Base-by-base conservation (phyloP, 1,140 invertebrate species). In the Caenorhabditis remanei region DNA sequence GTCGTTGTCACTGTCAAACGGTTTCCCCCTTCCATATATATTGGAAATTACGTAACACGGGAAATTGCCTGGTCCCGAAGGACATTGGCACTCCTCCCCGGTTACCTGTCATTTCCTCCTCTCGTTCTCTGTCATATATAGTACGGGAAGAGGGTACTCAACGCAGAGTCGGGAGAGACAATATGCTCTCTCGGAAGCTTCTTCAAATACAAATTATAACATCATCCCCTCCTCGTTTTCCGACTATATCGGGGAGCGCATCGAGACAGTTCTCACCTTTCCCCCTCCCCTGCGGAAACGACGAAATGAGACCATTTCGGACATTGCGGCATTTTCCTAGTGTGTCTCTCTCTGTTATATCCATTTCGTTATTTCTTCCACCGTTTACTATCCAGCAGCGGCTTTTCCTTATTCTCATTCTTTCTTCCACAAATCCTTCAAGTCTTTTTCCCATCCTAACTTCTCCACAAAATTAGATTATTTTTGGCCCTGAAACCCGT, bases 121-220 rank as follows among this genome's bases (percentile, higher is more conserved):
- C 24, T 65, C 61, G 3, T 40, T 65, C 32, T 65, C 21, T 41
- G 8, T 65, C 24, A 24, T 40, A 40, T 40, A 11, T 65, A 32
- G 11, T 65, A n/a, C 32, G 32, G 32, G 32, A 32, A 32, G 32
- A 32, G 32, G 32, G 32, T 32, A 32, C 32, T 32, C 32, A 32
- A 32, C 32, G 32, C 32, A n/a, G 32, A 32, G 2, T 32, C 32
- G 32, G 32, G 32, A n/a, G 32, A 32, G 32, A 32, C 32, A 32
- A 16, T 50, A 50, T 50, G 50, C n/a, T 46, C 65, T 32, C 16
- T 4, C 11, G 2, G 40, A n/a, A 21, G 40, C 32, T 46, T 67
- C 32, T 67, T 24, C 65, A 50, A 79, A 79, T 50, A 79, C n/a
- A 50, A 50, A 79, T 48, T 79, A 79, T 21, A 79, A 79, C 71